These are phyloP conservation scores for Pseudorectes ferrugineus DNA, from an alignment of 2,113 vertebrate species.

Conservation along the genomic window DNA sequence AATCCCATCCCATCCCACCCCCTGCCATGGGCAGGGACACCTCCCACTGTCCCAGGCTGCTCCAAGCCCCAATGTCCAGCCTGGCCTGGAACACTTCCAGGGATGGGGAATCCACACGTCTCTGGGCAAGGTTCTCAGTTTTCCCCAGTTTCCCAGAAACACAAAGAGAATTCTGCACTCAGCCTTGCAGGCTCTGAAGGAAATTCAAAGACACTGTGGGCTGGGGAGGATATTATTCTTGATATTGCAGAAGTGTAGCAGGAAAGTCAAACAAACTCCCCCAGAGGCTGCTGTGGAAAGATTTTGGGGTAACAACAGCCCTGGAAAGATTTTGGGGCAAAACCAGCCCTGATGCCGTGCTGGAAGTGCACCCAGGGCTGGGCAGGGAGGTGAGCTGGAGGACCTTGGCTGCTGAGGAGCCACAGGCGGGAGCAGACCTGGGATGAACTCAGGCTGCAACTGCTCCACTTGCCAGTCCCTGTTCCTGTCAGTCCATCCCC, in stretches of 20 bases:
- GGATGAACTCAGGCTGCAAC: not conserved
- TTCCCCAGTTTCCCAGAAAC: no score
- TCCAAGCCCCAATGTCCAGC: rapidly evolving
- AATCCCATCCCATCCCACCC: not conserved
- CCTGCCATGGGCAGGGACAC: not conserved
- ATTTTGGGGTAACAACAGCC: no score
- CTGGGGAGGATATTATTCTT: no score
- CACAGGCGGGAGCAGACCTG: not conserved
- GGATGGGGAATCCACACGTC: no score
- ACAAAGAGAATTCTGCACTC: no score
- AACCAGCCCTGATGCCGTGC: not conserved
- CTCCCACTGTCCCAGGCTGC: not conserved
- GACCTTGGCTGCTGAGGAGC: not conserved
- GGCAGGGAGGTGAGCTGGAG: not conserved
- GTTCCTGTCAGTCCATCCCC: not conserved
- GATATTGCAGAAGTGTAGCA: no score
- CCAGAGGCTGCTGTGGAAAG: no score
- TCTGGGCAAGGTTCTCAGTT: no score
- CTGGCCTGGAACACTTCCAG: not conserved
- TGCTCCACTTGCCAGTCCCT: not conserved
- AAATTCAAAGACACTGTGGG: no score
- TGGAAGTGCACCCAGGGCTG: not conserved
- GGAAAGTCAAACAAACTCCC: no score
- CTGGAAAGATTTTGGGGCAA: not conserved
- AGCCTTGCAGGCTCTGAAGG: no score